phyloP scores from a whole-genome alignment of 1,140 invertebrate species.

The Neodiprion lecontei region DNA sequence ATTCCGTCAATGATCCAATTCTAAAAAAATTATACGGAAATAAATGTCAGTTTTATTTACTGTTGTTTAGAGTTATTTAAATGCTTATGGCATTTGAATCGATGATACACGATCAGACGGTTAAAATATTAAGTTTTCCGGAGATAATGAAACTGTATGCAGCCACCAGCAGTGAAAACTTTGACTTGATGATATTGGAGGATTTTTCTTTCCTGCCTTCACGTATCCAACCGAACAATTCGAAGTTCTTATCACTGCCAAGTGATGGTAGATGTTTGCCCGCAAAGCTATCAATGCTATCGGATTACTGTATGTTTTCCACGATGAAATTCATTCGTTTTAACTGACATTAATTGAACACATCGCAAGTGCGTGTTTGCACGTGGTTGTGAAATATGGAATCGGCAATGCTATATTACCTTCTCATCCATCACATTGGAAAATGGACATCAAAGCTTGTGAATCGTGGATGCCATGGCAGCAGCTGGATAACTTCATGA shows the following conservation, averaged over 20 bases:
- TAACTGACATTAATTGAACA: neutral
- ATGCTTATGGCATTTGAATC: neutral
- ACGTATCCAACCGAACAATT: constrained; percentile 34
- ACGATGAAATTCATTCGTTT: neutral
- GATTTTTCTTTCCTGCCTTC: neutral
- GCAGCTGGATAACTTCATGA: neutral
- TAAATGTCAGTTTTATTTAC: constrained; percentile 23
- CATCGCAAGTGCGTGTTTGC: neutral
- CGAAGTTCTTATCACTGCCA: constrained; percentile 39
- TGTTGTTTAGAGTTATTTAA: rapidly evolving
- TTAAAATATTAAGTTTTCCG: constrained; percentile 24
- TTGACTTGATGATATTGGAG: constrained; percentile 40
- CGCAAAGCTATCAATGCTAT: neutral
- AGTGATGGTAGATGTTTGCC: neutral
- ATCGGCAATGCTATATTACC: constrained; percentile 2
- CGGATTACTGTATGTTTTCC: neutral
- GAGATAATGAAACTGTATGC: constrained; percentile 34
- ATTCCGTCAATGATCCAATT: constrained; percentile 40
- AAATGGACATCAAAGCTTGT: neutral
- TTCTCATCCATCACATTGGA: neutral
- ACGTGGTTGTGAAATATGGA: neutral
- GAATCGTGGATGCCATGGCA: neutral
- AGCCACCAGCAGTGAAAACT: constrained; percentile 27
- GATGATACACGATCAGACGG: rapidly evolving
- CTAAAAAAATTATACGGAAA: constrained; percentile 40